A percentile compares a stretch with the other conserved stretches of the same genome.
Conservation (phyloP, 2,888 invertebrate species). For the Diaprepes abbreviatus region DNA sequence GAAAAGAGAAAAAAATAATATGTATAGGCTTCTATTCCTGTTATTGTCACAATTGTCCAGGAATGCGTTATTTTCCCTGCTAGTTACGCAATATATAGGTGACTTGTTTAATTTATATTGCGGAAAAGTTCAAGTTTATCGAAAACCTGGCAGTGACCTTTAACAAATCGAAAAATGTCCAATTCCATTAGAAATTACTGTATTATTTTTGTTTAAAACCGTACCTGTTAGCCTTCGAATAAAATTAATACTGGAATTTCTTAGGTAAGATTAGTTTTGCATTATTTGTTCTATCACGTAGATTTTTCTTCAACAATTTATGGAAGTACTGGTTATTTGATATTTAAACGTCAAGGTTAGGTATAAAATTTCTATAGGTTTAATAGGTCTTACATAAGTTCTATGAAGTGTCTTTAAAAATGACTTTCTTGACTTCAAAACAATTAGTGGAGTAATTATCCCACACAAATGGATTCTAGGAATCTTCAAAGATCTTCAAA, state of each 20-base stretch:
- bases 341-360: conserved; percentile 17
- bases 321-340: conserved; percentile 15
- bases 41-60: too few species aligned
- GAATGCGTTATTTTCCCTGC: too few species aligned
- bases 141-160: conserved; percentile 14
- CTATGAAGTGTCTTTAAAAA: not conserved
- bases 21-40: too few species aligned
- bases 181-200: conserved; percentile 1
- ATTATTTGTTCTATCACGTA: conserved; percentile 17
- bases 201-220: not conserved
- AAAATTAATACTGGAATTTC: conserved; percentile 12
- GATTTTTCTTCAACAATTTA: conserved; percentile 11
- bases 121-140: conserved; percentile 13
- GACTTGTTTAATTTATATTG: not conserved
- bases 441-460: too few species aligned
- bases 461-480: too few species aligned
- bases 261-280: conserved; percentile 19
- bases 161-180: not conserved
- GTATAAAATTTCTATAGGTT: not conserved
- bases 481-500: too few species aligned
- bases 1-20: too few species aligned
- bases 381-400: not conserved
- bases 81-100: too few species aligned
- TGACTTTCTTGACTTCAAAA: too few species aligned
- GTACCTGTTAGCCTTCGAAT: conserved; percentile 12